phyloP scores from a whole-genome alignment of 1,140 invertebrate genomes.

The Aphaenogaster floridana region DNA sequence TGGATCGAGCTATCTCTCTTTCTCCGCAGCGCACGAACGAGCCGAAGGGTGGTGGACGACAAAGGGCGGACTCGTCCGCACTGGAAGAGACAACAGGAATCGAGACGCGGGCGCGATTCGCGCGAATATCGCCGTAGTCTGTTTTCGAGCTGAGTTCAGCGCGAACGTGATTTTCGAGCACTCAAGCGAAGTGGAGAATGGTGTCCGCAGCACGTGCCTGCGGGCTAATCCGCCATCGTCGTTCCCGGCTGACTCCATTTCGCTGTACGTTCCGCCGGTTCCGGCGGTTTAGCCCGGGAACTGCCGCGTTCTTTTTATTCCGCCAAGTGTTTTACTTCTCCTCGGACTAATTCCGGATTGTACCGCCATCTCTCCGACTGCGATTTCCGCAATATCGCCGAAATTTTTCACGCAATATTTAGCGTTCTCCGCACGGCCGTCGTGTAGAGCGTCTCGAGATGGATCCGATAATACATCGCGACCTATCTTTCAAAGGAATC shows the following conservation, averaged over 20 bases:
- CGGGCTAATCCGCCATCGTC: slow-evolving; percentile 81
- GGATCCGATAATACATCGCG: neutral
- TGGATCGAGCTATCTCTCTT: slow-evolving; percentile 2
- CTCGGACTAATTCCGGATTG: slow-evolving; percentile 49
- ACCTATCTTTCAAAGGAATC: neutral
- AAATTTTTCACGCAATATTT: slow-evolving; percentile 36
- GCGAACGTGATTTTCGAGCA: slow-evolving; percentile 83
- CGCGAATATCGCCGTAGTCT: slow-evolving; percentile 73
- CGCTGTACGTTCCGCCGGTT: slow-evolving; percentile 68
- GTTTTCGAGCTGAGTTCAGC: slow-evolving; percentile 79
- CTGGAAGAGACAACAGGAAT: slow-evolving; percentile 54
- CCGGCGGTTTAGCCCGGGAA: slow-evolving; percentile 55
- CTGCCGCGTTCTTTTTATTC: slow-evolving; percentile 52
- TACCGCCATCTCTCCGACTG: neutral
- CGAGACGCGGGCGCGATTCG: slow-evolving; percentile 71
- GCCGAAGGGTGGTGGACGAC: slow-evolving; percentile 44
- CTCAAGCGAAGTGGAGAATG: slow-evolving; percentile 83
- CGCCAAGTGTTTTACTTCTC: slow-evolving; percentile 52
- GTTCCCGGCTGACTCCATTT: slow-evolving; percentile 76
- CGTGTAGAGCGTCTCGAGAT: neutral
- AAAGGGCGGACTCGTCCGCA: slow-evolving; percentile 47
- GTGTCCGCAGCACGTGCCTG: slow-evolving; percentile 83
- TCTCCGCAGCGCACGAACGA: slow-evolving; percentile 1
- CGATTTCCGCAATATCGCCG: slow-evolving; percentile 25
- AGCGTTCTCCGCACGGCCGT: neutral